phyloP scores from a whole-genome alignment of 2,888 invertebrate genomes.

The Aplocera efformata region DNA sequence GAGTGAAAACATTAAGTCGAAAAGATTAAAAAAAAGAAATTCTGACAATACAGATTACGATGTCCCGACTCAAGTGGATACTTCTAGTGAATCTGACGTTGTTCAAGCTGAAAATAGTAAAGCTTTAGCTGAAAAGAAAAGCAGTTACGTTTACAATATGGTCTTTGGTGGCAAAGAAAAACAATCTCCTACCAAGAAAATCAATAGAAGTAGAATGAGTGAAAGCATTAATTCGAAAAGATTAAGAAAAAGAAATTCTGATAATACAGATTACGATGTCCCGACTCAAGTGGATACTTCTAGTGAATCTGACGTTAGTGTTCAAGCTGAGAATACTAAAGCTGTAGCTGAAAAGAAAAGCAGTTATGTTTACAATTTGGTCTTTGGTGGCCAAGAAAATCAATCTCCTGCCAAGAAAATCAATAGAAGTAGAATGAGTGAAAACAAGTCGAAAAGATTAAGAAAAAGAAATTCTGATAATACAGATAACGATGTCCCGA shows the following conservation, averaged over 20 bases:
- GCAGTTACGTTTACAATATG: no score
- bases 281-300: neutral
- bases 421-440: conserved; percentile 39
- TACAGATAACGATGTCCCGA: neutral
- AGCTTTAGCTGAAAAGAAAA: neutral
- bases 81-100: conserved; percentile 2
- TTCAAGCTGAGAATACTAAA: conserved; percentile 9
- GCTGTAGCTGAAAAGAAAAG: conserved; percentile 1
- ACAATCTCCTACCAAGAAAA: no score
- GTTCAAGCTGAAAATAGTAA: conserved; percentile 10
- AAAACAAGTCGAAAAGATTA: conserved; percentile 22
- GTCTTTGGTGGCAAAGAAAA: no score
- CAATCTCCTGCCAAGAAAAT: no score
- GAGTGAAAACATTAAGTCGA: conserved; percentile 32
- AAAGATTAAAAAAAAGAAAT: neutral
- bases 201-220: conserved; percentile 41
- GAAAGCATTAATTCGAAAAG: conserved; percentile 25
- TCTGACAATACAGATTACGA: neutral
- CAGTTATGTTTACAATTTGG: no score
- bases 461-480: neutral
- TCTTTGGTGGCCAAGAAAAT: no score
- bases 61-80: neutral
- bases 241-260: neutral
- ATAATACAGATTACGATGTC: neutral
- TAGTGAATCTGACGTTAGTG: conserved; percentile 1